phyloP scores from a whole-genome alignment of 2,113 vertebrate genomes.

The Petrocephalus microphthalmus region DNA sequence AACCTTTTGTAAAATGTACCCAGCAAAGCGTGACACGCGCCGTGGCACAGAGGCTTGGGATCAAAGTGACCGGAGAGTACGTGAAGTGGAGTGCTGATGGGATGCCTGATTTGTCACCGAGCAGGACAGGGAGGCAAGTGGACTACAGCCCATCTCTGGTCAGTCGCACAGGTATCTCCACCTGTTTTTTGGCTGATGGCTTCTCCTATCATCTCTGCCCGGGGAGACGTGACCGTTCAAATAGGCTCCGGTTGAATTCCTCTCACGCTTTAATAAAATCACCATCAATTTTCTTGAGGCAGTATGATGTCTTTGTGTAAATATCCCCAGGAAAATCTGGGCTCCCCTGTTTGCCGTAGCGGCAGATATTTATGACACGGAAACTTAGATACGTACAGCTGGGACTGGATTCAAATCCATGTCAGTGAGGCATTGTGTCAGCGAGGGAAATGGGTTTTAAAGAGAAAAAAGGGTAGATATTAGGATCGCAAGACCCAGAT shows the following conservation, averaged over 20 bases:
- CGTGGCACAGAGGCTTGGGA: not conserved
- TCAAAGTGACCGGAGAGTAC: not conserved
- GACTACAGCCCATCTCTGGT: not conserved
- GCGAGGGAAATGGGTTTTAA: not conserved
- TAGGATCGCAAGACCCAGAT: not conserved
- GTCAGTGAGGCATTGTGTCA: not conserved
- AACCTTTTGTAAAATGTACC: not conserved
- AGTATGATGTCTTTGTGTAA: not conserved
- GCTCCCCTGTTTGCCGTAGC: not conserved
- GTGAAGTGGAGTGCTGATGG: not conserved
- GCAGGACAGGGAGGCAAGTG: not conserved
- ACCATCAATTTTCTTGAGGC: not conserved
- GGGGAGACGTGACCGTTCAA: not conserved
- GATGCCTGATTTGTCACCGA: not conserved
- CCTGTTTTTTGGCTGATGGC: not conserved
- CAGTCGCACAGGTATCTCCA: not conserved
- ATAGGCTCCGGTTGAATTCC: not conserved
- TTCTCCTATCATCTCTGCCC: not conserved
- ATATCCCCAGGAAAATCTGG: not conserved
- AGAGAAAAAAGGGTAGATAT: not conserved
- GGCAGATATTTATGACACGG: not conserved
- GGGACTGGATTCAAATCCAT: not conserved
- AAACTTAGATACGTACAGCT: not conserved
- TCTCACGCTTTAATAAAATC: not conserved
- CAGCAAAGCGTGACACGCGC: not conserved